Percentiles rank a stretch among this genome's conserved stretches.
phyloP scores from a whole-genome alignment of 2,888 invertebrate genomes.

The Dorcus hopei region DNA sequence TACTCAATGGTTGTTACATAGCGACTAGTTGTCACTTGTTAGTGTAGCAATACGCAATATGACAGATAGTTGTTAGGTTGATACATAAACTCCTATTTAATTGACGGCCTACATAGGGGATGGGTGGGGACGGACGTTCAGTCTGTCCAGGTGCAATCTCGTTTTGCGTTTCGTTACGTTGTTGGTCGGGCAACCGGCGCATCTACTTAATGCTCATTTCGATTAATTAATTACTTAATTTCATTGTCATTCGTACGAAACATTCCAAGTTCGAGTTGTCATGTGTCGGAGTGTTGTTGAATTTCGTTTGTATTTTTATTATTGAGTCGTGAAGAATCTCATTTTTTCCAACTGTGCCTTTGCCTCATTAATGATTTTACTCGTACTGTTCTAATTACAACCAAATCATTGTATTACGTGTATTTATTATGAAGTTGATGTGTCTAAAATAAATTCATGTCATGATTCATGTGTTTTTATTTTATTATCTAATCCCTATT shows the following conservation, averaged over 20 bases:
- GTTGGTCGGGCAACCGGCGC: no score
- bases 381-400: constrained; percentile 39
- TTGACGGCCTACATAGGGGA: constrained; percentile 33
- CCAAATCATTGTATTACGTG: constrained; percentile 41
- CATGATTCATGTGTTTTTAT: neutral
- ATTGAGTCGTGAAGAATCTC: constrained; percentile 32
- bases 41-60: constrained; percentile 22
- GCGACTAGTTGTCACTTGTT: constrained; percentile 35
- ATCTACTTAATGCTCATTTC: constrained; percentile 13
- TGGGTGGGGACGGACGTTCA: neutral
- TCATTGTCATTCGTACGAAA: neutral
- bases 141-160: neutral
- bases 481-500: neutral
- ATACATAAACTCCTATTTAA: constrained; percentile 23
- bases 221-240: constrained; percentile 10
- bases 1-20: constrained; percentile 45
- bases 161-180: neutral
- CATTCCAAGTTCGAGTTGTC: constrained; percentile 15
- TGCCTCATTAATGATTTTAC: constrained; percentile 40
- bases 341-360: constrained; percentile 50
- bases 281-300: constrained; percentile 24
- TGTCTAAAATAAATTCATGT: constrained; percentile 31
- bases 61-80: constrained; percentile 1
- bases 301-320: constrained; percentile 20
- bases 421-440: constrained; percentile 45